These are phyloP conservation scores for Candidula unifasciata DNA, from an alignment of 2,888 invertebrate genomes.

Conservation along the genomic window DNA sequence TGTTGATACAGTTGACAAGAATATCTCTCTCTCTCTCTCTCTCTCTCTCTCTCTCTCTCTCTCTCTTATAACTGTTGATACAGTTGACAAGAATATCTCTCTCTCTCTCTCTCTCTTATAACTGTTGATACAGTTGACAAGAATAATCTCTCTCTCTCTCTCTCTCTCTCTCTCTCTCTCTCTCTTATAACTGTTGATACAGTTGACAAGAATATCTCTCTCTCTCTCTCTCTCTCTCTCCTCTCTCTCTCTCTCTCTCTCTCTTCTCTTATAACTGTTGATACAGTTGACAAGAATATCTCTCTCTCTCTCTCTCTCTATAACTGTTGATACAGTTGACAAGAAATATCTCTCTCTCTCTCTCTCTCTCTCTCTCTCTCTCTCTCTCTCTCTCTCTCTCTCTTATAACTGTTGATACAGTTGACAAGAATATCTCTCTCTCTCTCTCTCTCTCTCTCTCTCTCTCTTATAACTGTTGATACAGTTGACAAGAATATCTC, in stretches of 20 bases:
- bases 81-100: too few species aligned
- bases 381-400: not conserved
- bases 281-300: not conserved
- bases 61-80: too few species aligned
- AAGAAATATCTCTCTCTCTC: not conserved
- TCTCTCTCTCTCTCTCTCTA: not conserved
- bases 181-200: too few species aligned
- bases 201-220: too few species aligned
- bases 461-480: too few species aligned
- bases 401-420: not conserved
- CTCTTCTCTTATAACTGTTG: not conserved
- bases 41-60: not conserved
- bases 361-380: constrained; percentile 9
- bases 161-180: not conserved
- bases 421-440: too few species aligned
- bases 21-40: not conserved
- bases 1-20: too few species aligned
- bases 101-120: not conserved
- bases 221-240: not conserved
- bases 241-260: constrained; percentile 1
- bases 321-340: too few species aligned
- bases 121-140: too few species aligned
- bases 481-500: too few species aligned
- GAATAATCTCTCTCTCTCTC: too few species aligned
- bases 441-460: too few species aligned